Base-by-base conservation (phyloP, 2,888 invertebrate species). In the Cephus spinipes region DNA sequence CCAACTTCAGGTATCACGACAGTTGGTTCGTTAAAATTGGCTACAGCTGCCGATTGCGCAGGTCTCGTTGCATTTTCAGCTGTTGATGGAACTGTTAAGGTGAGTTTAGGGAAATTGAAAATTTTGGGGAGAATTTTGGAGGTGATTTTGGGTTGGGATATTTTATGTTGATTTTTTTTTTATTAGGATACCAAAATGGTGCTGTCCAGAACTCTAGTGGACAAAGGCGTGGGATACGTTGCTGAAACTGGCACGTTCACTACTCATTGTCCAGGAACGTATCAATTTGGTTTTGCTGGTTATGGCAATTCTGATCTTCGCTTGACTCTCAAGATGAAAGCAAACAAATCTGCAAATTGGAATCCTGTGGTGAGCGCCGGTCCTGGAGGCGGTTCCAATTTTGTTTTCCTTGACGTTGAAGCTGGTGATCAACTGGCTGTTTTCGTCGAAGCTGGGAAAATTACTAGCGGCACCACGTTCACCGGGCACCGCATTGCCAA, bases 211-310 rank as follows among this genome's bases (percentile, higher is more conserved):
- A 90, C 91, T 3, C 85, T 92, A 77, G 89, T 92, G 34, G 91
- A 92, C 86, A 90, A 91, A 81, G 92, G 92, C 75, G 92, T 92
- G 78, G 92, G 92, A 69, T 92, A 92, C 85, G 89, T 89, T 76
- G 87, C 90, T 3, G 89, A 91, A 78, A 91, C 91, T 9, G 92
- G 92, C 36, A 91, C 91, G 74, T 93, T 92, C 85, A 92, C 92
- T 68, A 91, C 91, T 12, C 91, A 92, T 81, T 93, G 92, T 82
- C 92, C 93, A 6, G 92, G 92, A 68, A 88, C 92, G 69, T 92
- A 92, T 82, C 92, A 92, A 82, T 91, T 92, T 85, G 91, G 92
- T 69, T 92, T 92, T 84, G 89, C 92, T 36, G 92, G 91, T 55
- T 89, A 90, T 80, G 92, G 91, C 71, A 88, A 86, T 77, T 75